Base-by-base conservation (phyloP, 92 coral and sea anemone species). In the Bergia sp. region DNA sequence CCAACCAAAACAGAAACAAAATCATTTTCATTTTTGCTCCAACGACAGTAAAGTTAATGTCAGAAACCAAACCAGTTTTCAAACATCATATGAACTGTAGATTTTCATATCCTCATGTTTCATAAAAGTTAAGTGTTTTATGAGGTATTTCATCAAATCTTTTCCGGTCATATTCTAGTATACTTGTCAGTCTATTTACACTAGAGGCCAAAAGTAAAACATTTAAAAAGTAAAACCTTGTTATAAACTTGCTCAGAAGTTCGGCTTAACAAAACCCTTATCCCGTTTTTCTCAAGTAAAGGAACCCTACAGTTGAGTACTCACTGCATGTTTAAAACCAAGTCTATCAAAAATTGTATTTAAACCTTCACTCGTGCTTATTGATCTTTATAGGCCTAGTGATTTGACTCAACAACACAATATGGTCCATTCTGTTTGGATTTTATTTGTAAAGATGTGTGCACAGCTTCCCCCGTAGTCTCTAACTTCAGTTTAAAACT, bases 361-460 rank as follows among this genome's bases (percentile, higher is more conserved):
- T 7, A 76, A 39, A 23, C 8, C 37, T 76, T 76, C 79, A 76
- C 79, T 41, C 53, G 87, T 45, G n/a, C 66, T 71, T 84, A 84
- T 71, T 84, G 79, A 84, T 45, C 43, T 71, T 67, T 45, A 45
- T 69, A 44, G 79, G 45, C 47, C 72, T 84, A 44, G 87, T 45
- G 77, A 74, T 71, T 69, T 84, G 87, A 36, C 87, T 41, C 77
- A 44, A 69, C 87, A 83, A 44, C 58, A 83, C 77, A 83, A 83
- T 83, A 83, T 67, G 77, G 65, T 69, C 75, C 79, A 67, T 67
- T 82, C 47, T 84, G 79, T 84, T 84, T 84, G 75, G 53, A 55
- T 45, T 84, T 71, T 84, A 23, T 84, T 84, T 84, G 87, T 69
- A 84, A 84, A 84, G 87, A 29, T 84, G 87, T 69, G 42, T 84